Conservation (phyloP, 2,113 vertebrate species). For the Ptychochromis oligacanthus region DNA sequence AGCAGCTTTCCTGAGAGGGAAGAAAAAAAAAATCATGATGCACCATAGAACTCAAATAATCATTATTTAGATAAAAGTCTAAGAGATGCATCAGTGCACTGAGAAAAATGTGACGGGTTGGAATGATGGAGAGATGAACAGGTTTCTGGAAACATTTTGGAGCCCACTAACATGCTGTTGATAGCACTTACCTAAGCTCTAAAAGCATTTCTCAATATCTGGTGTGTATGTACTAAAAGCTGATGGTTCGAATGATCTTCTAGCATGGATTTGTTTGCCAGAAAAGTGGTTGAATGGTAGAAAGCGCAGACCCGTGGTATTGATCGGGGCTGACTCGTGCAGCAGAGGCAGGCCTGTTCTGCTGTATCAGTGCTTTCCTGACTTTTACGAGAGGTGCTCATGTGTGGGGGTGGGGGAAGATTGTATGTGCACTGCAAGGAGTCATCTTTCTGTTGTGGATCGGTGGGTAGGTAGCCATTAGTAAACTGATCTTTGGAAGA, state of each 20-base stretch:
- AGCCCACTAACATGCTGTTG: constrained; percentile 55
- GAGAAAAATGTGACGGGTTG: constrained; percentile 12
- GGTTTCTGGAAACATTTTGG: constrained; percentile 48
- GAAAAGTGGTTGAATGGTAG: constrained; percentile 69
- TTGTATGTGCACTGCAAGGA: constrained; percentile 50
- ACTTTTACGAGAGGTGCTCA: constrained; percentile 75
- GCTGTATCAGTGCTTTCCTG: constrained; percentile 81
- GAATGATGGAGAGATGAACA: constrained; percentile 29
- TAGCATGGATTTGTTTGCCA: constrained; percentile 72
- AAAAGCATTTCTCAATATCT: constrained; percentile 73
- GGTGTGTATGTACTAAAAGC: constrained; percentile 64
- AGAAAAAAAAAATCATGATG: not conserved
- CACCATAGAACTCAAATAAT: constrained; percentile 9
- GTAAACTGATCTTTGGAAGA: constrained; percentile 75
- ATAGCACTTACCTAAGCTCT: constrained; percentile 71
- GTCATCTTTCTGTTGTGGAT: constrained; percentile 77
- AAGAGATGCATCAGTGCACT: constrained; percentile 10
- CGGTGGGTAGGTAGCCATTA: constrained; percentile 74
- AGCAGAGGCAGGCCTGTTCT: constrained; percentile 71
- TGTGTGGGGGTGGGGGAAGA: constrained; percentile 32
- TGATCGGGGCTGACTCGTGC: constrained; percentile 70
- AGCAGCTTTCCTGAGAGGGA: not conserved
- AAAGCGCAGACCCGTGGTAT: constrained; percentile 71
- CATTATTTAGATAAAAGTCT: constrained; percentile 41
- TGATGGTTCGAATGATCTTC: constrained; percentile 70